Evolutionary conservation across 37 sponge, comb jelly and placozoan species (phyloP).

Genomic region (Hexactinellida sp.): DNA sequence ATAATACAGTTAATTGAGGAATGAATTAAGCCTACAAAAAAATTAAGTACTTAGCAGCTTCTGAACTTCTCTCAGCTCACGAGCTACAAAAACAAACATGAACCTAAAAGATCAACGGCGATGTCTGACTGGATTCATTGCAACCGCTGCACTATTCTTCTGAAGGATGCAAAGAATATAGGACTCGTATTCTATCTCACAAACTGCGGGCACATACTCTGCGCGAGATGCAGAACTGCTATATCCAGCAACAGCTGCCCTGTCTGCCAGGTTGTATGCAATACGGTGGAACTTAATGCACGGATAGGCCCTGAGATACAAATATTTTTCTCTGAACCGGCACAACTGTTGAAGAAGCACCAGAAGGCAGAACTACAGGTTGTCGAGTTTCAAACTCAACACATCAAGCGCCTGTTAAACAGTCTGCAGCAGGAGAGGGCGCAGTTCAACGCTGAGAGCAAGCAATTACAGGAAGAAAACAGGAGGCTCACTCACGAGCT

Average conservation of each 20-base stretch:
- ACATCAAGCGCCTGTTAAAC: not conserved
- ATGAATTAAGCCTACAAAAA: no score
- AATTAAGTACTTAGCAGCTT: no score
- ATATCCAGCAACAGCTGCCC: not conserved
- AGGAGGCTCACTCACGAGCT: not conserved
- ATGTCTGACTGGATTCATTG: slow-evolving; percentile 17
- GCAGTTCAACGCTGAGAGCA: not conserved
- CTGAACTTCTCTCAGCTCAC: no score
- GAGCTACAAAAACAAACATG: no score
- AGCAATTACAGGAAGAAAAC: not conserved
- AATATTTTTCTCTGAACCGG: not conserved
- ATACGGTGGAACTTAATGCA: not conserved
- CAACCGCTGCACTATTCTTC: not conserved
- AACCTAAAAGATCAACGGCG: no score
- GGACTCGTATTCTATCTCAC: not conserved
- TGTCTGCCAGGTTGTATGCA: not conserved
- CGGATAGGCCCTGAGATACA: not conserved
- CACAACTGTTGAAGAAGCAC: not conserved
- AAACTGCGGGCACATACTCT: not conserved
- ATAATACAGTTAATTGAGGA: no score
- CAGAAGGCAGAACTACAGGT: not conserved
- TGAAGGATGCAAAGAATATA: not conserved
- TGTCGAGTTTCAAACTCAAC: not conserved
- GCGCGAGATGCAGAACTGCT: not conserved
- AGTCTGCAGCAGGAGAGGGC: slow-evolving; percentile 10